Evolutionary conservation across 2,888 invertebrate genomes (phyloP), one percentile per base, ranked within the genome.

Genomic region (Coleophora deauratella): DNA sequence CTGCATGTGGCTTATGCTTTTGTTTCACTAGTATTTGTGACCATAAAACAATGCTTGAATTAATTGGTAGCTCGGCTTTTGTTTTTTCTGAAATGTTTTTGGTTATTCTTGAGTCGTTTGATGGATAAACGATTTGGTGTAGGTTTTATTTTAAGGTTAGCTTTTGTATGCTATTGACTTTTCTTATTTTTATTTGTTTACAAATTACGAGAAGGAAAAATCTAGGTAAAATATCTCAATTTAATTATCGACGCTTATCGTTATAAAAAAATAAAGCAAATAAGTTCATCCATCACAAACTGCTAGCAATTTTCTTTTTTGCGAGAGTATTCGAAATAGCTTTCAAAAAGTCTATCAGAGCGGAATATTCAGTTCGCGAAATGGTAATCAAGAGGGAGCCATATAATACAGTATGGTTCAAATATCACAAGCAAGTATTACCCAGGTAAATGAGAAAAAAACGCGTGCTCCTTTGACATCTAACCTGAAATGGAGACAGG

Each of bases 1-100:
- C 85, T 81, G 85, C 85, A 82, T 84, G 85, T 81, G 82, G 82
- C 78, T 84, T 59, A 49, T 55, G 58, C 63, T 59, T 73, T 84
- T 81, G 80, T 84, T 81, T 78, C 71, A 72, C 52, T 40, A 41
- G 54, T 60, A 60, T 71, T 76, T 76, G 68, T 72, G 65, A 66
- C 63, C 60, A 54, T 61, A 57, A 73, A 77, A 82, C 78, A 81
- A 82, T 66, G 62, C 64, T 55, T 55, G 56, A 72, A 66, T 79
- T 74, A 75, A 76, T 75, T 71, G 65, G 55, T 62, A 70, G 69
- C 63, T 67, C 62, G 11, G 41, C 28, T 34, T 10, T 42, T 36
- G 35, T 41, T 37, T 35, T 35, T 30, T 11, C 8, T 28, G 15
- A 28, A 21, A 21, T 6, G 21, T 6, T 21, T 21, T 21, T 6